These are phyloP conservation scores for Xenentodon cancila DNA, from an alignment of 2,797 vertebrate species.

Conservation along the genomic window DNA sequence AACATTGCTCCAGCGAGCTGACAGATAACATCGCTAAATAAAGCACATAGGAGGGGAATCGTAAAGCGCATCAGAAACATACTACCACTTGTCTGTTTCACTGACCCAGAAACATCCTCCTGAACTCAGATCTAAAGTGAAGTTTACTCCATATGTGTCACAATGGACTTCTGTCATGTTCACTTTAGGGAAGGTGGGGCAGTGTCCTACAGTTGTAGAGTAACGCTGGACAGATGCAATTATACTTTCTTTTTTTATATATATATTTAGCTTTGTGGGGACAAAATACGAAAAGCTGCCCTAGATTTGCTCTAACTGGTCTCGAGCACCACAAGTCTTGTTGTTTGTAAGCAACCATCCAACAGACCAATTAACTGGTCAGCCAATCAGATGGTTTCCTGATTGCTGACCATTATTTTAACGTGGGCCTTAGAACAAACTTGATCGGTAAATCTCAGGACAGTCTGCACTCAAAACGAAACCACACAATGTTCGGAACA, in stretches of 20 bases:
- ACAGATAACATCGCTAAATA: constrained; percentile 9
- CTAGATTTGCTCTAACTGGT: too few relatives aligned
- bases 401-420: too few relatives aligned
- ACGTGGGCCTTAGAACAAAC: too few relatives aligned
- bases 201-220: background rate
- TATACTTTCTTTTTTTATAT: background rate
- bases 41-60: background rate
- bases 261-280: background rate
- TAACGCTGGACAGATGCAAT: constrained; percentile 15
- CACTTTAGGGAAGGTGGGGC: constrained; percentile 22
- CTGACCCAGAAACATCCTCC: constrained; percentile 67
- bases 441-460: too few relatives aligned
- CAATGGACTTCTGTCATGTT: constrained; percentile 37
- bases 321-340: too few relatives aligned
- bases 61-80: constrained; percentile 26
- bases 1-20: constrained; percentile 27
- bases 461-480: too few relatives aligned
- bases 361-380: too few relatives aligned
- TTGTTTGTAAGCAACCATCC: too few relatives aligned
- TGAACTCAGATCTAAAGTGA: constrained; percentile 54
- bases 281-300: background rate
- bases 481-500: too few relatives aligned
- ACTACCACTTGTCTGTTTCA: constrained; percentile 43
- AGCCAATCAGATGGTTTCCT: too few relatives aligned
- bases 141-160: constrained; percentile 52